Evolutionary conservation across 2,888 invertebrate species (phyloP).

Genomic region (Gastrophysa polygoni): DNA sequence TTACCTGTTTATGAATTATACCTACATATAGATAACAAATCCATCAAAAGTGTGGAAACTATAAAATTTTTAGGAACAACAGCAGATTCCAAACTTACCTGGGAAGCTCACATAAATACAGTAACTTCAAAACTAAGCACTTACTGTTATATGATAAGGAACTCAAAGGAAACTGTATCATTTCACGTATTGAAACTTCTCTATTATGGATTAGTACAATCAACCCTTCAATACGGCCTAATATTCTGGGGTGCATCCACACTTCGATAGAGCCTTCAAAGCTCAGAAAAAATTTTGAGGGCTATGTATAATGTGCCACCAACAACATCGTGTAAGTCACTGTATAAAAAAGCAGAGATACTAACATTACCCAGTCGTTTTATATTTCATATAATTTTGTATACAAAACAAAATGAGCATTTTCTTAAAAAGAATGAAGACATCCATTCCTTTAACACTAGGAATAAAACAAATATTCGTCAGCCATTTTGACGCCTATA

Average conservation of each 20-base stretch:
- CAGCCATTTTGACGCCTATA: neutral
- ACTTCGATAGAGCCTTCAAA: neutral
- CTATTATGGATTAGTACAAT: constrained; percentile 15
- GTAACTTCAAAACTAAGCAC: neutral
- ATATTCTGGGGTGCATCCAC: neutral
- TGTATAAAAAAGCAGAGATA: no score
- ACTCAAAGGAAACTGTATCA: constrained; percentile 11
- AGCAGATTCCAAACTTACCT: neutral
- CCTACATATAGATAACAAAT: neutral
- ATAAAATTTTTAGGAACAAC: constrained; percentile 7
- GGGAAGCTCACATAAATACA: constrained; percentile 6
- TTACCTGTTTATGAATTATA: neutral
- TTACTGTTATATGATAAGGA: constrained; percentile 3
- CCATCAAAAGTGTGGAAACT: neutral
- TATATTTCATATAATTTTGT: no score
- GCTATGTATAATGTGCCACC: no score
- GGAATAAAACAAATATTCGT: neutral
- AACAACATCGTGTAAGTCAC: no score
- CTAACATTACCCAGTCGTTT: no score
- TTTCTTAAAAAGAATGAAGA: neutral
- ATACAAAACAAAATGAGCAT: no score
- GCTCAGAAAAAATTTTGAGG: neutral
- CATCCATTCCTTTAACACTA: neutral
- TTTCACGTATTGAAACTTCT: constrained; percentile 10
- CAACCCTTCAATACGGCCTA: neutral